A percentile compares a stretch with the other conserved stretches of the same genome.
Conservation (phyloP, 2,888 invertebrate genomes). For the Cryptocephalus primarius region DNA sequence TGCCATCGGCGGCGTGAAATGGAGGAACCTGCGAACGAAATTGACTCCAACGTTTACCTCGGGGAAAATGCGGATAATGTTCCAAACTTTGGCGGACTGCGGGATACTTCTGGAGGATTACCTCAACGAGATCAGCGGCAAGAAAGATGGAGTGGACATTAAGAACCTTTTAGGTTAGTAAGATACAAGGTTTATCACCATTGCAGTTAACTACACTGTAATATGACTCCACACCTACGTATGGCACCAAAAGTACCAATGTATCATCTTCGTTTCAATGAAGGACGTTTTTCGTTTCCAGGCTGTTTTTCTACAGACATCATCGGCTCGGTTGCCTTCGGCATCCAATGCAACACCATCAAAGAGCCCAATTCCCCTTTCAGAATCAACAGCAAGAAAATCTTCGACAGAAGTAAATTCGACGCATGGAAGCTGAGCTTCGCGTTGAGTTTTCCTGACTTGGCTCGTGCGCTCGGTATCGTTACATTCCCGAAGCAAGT, state of each 20-base stretch:
- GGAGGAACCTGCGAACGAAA: slow-evolving; percentile 13
- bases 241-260: too few species aligned
- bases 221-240: too few species aligned
- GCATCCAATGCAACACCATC: slow-evolving; percentile 45
- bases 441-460: slow-evolving; percentile 8
- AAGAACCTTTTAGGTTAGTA: slow-evolving; percentile 8
- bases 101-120: slow-evolving; percentile 15
- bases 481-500: slow-evolving; percentile 10
- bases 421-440: slow-evolving; percentile 2
- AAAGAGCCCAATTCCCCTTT: slow-evolving; percentile 40
- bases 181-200: too few species aligned
- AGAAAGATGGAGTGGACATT: slow-evolving; percentile 7
- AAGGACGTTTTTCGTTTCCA: slow-evolving; percentile 2
- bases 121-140: slow-evolving; percentile 1
- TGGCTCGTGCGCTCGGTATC: slow-evolving; percentile 3
- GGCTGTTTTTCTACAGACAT: slow-evolving; percentile 12
- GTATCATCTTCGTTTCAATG: too few species aligned
- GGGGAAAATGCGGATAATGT: slow-evolving; percentile 53
- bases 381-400: slow-evolving; percentile 13
- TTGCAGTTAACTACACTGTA: too few species aligned
- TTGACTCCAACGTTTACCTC: slow-evolving; percentile 53
- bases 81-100: slow-evolving; percentile 44
- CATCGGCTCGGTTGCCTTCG: slow-evolving; percentile 42
- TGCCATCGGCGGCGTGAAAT: slow-evolving; percentile 12
- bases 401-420: slow-evolving; percentile 2